Percentiles rank a stretch among this genome's conserved stretches.
Conservation (phyloP, 2,113 vertebrate genomes). For the Aptenodytes patagonicus region DNA sequence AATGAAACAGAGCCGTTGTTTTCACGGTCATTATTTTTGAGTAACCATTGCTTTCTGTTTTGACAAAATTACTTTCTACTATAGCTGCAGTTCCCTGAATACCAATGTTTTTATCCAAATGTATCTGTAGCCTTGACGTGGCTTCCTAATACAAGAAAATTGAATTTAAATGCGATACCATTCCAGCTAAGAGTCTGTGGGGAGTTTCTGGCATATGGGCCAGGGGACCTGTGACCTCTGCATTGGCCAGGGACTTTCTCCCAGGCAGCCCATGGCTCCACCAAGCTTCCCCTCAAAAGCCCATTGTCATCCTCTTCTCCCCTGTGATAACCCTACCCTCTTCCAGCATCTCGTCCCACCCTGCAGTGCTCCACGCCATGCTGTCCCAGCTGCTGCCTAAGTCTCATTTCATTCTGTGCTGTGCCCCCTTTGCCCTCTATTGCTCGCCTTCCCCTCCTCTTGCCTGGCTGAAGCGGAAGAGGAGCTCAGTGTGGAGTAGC, state of each 20-base stretch:
- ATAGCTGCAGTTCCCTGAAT: not conserved
- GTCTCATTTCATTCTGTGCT: not conserved
- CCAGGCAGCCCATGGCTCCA: not conserved
- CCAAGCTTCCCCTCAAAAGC: not conserved
- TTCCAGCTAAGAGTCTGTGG: not conserved
- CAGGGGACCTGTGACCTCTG: not conserved
- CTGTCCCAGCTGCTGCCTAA: not conserved
- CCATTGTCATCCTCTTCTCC: not conserved
- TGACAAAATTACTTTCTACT: not conserved
- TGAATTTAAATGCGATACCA: not conserved
- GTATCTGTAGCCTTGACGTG: not conserved
- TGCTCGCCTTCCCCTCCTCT: not conserved
- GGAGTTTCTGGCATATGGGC: not conserved
- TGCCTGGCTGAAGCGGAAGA: not conserved
- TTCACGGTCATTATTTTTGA: not conserved
- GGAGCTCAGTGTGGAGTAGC: not conserved
- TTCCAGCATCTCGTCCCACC: not conserved
- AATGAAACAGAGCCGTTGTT: not conserved
- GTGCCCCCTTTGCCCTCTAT: not conserved
- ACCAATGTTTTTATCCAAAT: not conserved
- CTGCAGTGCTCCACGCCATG: fast-evolving
- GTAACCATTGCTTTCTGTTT: not conserved
- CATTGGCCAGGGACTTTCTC: not conserved
- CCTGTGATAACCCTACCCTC: not conserved
- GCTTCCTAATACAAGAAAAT: not conserved